A percentile compares a stretch with the other conserved stretches of the same genome.
phyloP scores from a whole-genome alignment of 2,888 invertebrate genomes.

The Diadromus collaris region DNA sequence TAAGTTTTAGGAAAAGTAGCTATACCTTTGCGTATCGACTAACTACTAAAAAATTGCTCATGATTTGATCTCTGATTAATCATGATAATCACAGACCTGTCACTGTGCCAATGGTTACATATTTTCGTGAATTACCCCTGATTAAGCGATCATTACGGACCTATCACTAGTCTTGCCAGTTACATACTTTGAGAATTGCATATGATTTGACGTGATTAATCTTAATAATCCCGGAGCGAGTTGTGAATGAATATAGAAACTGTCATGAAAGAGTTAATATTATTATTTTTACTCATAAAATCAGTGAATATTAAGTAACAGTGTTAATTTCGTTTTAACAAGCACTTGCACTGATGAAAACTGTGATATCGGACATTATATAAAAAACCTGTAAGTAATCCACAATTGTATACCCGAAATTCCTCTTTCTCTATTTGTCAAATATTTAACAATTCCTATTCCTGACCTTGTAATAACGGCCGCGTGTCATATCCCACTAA shows the following conservation, averaged over 20 bases:
- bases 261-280: not conserved
- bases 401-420: constrained; percentile 46
- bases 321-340: constrained; percentile 72
- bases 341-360: constrained; percentile 78
- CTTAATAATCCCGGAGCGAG: not conserved
- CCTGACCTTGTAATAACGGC: not conserved
- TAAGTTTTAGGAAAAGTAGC: constrained; percentile 74
- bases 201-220: not conserved
- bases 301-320: constrained; percentile 32
- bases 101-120: not conserved
- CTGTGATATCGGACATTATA: constrained; percentile 77
- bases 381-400: constrained; percentile 76
- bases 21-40: not conserved
- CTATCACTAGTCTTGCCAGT: not conserved
- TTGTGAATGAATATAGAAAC: not conserved
- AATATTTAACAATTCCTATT: not conserved
- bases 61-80: not conserved
- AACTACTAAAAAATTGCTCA: not conserved
- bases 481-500: not conserved
- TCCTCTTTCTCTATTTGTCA: not conserved
- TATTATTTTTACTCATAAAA: not conserved
- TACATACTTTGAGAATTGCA: not conserved
- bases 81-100: not conserved
- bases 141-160: not conserved
- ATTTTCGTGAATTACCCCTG: not conserved